These are phyloP conservation scores for Drosophila repletoides DNA, from an alignment of 1,140 invertebrate species.

Conservation along the genomic window DNA sequence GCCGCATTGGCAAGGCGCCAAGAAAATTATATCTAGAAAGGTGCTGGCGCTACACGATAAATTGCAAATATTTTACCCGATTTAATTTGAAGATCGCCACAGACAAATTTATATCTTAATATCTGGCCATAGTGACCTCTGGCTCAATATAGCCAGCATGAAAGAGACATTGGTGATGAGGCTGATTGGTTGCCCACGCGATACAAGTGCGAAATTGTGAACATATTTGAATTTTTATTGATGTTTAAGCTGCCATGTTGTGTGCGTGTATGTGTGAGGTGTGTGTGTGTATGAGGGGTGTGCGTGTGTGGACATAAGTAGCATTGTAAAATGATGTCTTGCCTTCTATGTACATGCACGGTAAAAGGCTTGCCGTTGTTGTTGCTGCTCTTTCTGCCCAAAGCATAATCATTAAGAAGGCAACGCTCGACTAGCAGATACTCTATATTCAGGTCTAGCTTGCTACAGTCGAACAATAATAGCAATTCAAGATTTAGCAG, in stretches of 20 bases:
- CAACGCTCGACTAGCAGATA: too few relatives aligned
- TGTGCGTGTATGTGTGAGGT: not conserved
- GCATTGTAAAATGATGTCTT: slow-evolving; percentile 80
- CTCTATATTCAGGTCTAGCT: too few relatives aligned
- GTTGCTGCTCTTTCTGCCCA: slow-evolving; percentile 29
- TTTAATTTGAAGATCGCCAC: not conserved
- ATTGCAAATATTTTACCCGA: not conserved
- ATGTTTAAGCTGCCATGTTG: slow-evolving; percentile 47
- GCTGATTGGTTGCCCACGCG: slow-evolving; percentile 41
- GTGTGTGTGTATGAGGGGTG: slow-evolving; percentile 1
- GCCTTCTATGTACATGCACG: slow-evolving; percentile 73
- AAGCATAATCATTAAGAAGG: too few relatives aligned
- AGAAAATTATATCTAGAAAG: too few relatives aligned
- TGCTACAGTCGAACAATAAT: too few relatives aligned
- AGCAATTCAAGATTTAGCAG: too few relatives aligned
- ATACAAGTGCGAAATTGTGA: slow-evolving; percentile 69
- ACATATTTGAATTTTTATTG: slow-evolving; percentile 75
- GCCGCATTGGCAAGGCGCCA: slow-evolving; percentile 22
- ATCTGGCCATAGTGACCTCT: slow-evolving; percentile 44
- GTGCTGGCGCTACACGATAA: not conserved
- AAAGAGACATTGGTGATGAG: slow-evolving; percentile 54
- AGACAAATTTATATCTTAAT: not conserved
- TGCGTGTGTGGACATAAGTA: slow-evolving; percentile 64
- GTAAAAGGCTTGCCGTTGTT: slow-evolving; percentile 21
- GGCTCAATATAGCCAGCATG: slow-evolving; percentile 36